Conservation (phyloP, 2,113 vertebrate species). For the Charadrius vociferus region DNA sequence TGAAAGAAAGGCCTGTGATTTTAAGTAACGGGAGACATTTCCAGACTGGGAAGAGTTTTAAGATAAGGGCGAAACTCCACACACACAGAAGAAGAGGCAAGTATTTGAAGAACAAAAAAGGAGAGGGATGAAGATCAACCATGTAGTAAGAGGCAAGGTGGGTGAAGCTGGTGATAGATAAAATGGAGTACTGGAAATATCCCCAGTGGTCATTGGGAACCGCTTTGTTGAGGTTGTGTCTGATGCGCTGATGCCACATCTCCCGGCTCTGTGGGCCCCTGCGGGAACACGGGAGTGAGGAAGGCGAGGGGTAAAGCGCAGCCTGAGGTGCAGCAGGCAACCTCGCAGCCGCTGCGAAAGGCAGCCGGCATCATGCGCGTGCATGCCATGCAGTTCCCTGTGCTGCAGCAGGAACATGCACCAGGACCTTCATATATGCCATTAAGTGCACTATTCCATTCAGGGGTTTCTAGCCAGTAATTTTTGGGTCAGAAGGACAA, state of each 20-base stretch:
- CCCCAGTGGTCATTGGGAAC: background rate
- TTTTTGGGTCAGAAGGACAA: background rate
- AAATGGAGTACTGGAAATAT: background rate
- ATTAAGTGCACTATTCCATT: background rate
- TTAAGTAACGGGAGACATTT: background rate
- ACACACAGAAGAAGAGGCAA: background rate
- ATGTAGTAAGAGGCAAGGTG: background rate
- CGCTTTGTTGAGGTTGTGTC: background rate
- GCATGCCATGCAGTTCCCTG: background rate
- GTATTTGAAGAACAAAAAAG: background rate
- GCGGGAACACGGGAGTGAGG: background rate
- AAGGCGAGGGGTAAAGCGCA: background rate
- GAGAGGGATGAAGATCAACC: background rate
- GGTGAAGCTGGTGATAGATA: background rate
- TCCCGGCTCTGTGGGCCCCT: background rate
- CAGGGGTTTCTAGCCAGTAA: background rate
- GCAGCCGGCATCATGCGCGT: rapidly evolving
- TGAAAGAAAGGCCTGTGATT: background rate
- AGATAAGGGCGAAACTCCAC: background rate
- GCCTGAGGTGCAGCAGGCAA: background rate
- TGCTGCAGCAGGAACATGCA: background rate
- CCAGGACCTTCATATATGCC: background rate
- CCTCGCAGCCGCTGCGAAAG: rapidly evolving
- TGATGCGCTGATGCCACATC: background rate
- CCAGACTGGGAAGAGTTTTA: background rate